Base-by-base conservation (phyloP, 92 coral and sea anemone species). In the Virgularia gustaviana region DNA sequence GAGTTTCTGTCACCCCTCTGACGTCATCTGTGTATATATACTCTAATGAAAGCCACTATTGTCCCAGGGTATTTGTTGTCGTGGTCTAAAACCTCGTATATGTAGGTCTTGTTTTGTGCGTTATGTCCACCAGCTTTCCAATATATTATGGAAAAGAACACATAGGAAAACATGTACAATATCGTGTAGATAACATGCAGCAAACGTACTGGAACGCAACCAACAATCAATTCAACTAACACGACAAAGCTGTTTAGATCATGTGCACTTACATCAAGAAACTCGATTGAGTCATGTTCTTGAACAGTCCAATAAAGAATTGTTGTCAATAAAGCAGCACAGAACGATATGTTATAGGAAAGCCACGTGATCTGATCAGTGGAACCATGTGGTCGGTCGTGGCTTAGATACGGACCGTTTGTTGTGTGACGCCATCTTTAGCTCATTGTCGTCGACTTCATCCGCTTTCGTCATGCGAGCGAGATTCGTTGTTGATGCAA, bases 171-270 rank as follows among this genome's bases (percentile, higher is more conserved):
- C 11, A 77, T 81, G 55, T 80, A 77, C 29, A 85, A 29, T 55
- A 89, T 87, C 10, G 99, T 82, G 63, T 89, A 94, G 35, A 89
- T 25, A 45, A 80, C 76, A 68, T 94, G 99, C 60, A 94, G 63
- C 25, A 87, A 54, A 29, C 88, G 81, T 28, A 94, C 81, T 24
- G 96, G 99, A 31, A 76, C 61, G 27, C 85, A 49, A 27, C 90
- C 70, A 6, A 91, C 39, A 45, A 86, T 9, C 1, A 86, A 9
- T 32, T 91, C 97, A 31, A 57, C 15, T 25, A 89, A 16, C 47
- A 91, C 70, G 68, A 91, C 72, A 2, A 89, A 72, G 22, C 85
- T 38, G 72, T 91, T 91, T 1, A 91, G 23, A 13, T 79, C 55
- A 72, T 91, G 96, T 1, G 85, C 81, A 30, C 89, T 87, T 13